These are phyloP conservation scores for Catocala fraxini DNA, from an alignment of 2,888 invertebrate species.

Conservation along the genomic window DNA sequence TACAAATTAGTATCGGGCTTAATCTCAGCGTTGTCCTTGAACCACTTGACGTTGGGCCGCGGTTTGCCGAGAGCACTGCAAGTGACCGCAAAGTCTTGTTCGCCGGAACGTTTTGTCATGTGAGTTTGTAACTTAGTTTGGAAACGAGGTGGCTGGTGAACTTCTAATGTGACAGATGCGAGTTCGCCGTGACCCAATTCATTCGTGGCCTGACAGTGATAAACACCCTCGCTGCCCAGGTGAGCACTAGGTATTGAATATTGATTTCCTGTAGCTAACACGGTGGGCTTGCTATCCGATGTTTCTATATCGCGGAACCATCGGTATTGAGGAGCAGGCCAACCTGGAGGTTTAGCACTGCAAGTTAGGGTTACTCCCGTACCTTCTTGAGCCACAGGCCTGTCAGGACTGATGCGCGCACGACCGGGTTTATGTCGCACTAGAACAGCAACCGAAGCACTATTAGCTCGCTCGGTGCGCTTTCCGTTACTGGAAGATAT, in stretches of 20 bases:
- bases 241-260: slow-evolving; percentile 95
- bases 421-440: slow-evolving; percentile 96
- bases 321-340: slow-evolving; percentile 95
- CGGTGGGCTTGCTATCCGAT: slow-evolving; percentile 88
- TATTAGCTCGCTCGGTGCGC: slow-evolving; percentile 92
- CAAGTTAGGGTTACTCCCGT: slow-evolving; percentile 94
- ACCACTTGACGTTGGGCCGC: slow-evolving; percentile 94
- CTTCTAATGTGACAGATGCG: slow-evolving; percentile 94
- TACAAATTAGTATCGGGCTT: slow-evolving; percentile 92
- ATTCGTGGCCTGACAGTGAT: slow-evolving; percentile 96
- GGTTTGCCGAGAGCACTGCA: slow-evolving; percentile 97
- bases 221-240: slow-evolving; percentile 94
- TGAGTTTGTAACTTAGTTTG: slow-evolving; percentile 94
- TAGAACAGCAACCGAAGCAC: slow-evolving; percentile 93
- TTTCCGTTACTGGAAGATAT: slow-evolving; percentile 92
- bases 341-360: slow-evolving; percentile 96
- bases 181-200: slow-evolving; percentile 95
- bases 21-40: slow-evolving; percentile 94
- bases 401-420: slow-evolving; percentile 93
- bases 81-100: slow-evolving; percentile 92
- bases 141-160: slow-evolving; percentile 96
- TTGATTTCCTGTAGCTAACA: slow-evolving; percentile 92
- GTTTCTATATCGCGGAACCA: slow-evolving; percentile 95
- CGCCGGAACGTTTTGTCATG: slow-evolving; percentile 93
- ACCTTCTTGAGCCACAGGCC: slow-evolving; percentile 95